phyloP scores from a whole-genome alignment of 2,797 vertebrate species.

The Micropoecilia bifurca region DNA sequence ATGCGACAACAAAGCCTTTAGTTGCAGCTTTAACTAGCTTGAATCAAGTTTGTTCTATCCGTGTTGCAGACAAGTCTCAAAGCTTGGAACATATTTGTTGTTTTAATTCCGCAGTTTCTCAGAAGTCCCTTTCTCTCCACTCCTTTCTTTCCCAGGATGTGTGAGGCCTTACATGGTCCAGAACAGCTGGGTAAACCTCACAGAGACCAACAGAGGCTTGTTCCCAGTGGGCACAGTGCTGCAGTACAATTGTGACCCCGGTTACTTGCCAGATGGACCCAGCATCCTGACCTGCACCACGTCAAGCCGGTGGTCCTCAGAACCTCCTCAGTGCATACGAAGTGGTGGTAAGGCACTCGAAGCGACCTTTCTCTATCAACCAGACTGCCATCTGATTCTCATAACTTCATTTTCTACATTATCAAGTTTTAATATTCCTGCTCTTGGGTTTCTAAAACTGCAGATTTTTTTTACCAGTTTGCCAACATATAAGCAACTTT shows the following conservation, averaged over 20 bases:
- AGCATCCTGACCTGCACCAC: slow-evolving; percentile 78
- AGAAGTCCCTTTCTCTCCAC: background rate
- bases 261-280: slow-evolving; percentile 80
- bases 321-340: slow-evolving; percentile 79
- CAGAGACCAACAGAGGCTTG: slow-evolving; percentile 79
- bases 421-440: background rate
- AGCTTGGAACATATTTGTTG: background rate
- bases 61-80: background rate
- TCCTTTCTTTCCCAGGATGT: slow-evolving; percentile 69
- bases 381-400: background rate
- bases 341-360: slow-evolving; percentile 71
- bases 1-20: background rate
- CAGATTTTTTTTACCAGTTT: background rate
- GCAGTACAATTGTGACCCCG: slow-evolving; percentile 83
- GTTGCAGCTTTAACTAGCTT: background rate
- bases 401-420: background rate
- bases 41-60: background rate
- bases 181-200: slow-evolving; percentile 84
- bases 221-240: slow-evolving; percentile 81
- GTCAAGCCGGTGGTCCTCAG: slow-evolving; percentile 78
- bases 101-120: background rate
- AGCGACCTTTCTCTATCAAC: background rate
- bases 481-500: background rate
- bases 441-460: background rate
- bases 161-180: slow-evolving; percentile 80